Conservation (phyloP, 2,113 vertebrate genomes). For the Myotis davidii region DNA sequence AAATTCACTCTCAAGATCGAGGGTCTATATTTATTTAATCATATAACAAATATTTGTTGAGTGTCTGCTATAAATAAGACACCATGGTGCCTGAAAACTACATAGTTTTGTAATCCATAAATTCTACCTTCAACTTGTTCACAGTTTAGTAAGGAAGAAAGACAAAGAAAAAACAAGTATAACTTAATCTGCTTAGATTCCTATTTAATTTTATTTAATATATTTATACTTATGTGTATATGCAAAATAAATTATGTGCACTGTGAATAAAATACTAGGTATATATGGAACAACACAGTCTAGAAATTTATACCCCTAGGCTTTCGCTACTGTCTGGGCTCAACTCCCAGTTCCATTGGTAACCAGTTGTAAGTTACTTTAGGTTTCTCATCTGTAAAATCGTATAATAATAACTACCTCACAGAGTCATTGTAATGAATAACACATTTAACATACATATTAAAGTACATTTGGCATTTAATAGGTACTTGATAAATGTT, state of each 20-base stretch:
- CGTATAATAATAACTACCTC: background rate
- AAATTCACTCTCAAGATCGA: background rate
- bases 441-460: slow-evolving; percentile 7
- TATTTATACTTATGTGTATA: background rate
- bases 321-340: background rate
- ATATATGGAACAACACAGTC: background rate
- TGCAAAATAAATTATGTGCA: background rate
- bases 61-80: background rate
- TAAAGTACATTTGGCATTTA: slow-evolving; percentile 1
- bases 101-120: background rate
- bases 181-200: background rate
- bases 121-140: background rate
- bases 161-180: background rate
- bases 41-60: background rate
- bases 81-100: background rate
- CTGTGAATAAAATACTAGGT: background rate
- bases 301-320: background rate
- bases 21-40: background rate
- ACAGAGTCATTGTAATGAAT: background rate
- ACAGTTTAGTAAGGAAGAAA: background rate
- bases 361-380: slow-evolving; percentile 11
- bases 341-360: background rate
- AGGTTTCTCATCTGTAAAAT: slow-evolving; percentile 26
- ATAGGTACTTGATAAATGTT: slow-evolving; percentile 24
- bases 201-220: background rate